Evolutionary conservation across 2,888 invertebrate species (phyloP).

Genomic region (Drosophila niveifrons): DNA sequence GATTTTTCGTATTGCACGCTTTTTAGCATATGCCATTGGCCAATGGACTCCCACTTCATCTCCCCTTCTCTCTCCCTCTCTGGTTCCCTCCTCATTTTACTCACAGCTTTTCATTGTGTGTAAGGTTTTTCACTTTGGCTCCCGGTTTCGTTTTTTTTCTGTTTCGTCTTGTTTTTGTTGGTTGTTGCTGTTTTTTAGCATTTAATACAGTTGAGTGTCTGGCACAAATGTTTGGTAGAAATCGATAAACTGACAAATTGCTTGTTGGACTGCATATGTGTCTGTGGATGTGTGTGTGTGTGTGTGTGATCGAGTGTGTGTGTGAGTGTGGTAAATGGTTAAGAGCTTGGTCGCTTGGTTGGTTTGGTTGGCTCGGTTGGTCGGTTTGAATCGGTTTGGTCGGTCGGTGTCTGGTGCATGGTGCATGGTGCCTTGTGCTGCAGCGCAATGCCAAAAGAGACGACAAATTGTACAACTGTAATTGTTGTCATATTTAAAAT

Average conservation of each 20-base stretch:
- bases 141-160: conserved; percentile 26
- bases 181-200: conserved; percentile 79
- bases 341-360: conserved; percentile 71
- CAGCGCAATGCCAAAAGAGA: conserved; percentile 73
- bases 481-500: conserved; percentile 81
- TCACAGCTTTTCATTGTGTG: conserved; percentile 80
- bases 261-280: conserved; percentile 72
- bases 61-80: neutral
- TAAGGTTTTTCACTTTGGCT: conserved; percentile 80
- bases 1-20: conserved; percentile 80
- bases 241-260: conserved; percentile 84
- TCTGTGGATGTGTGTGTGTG: conserved; percentile 32
- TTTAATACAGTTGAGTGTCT: conserved; percentile 82
- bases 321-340: conserved; percentile 73
- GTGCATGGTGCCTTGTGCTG: conserved; percentile 29
- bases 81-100: conserved; percentile 34
- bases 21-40: conserved; percentile 82
- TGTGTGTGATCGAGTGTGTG: conserved; percentile 12
- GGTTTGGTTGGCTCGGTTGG: conserved; percentile 11
- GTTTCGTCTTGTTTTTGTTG: conserved; percentile 18
- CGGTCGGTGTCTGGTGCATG: conserved; percentile 25
- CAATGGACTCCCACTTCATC: conserved; percentile 37
- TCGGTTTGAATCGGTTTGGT: conserved; percentile 26
- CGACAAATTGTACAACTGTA: conserved; percentile 81
- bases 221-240: conserved; percentile 82